These are phyloP conservation scores for Balanococcus diminutus DNA, from an alignment of 2,888 invertebrate species.

Conservation along the genomic window DNA sequence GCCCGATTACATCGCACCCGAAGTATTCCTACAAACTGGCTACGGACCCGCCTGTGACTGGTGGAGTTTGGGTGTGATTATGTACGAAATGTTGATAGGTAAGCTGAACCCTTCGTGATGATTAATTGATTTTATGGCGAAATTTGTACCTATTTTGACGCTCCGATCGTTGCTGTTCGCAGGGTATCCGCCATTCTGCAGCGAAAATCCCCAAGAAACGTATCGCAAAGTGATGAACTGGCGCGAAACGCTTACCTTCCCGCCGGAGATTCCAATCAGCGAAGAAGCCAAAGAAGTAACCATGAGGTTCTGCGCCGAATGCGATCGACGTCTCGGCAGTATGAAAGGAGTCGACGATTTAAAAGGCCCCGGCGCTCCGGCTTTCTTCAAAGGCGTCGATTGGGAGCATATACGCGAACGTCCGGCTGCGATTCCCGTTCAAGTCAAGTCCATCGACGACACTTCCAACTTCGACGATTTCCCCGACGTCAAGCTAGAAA, in stretches of 20 bases:
- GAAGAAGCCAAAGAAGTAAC: conserved; percentile 96
- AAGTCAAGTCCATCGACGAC: conserved; percentile 98
- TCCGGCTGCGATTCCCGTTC: conserved; percentile 96
- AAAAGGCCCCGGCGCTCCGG: conserved; percentile 71
- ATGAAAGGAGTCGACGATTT: conserved; percentile 93
- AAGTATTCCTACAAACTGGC: conserved; percentile 97
- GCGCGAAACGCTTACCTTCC: conserved; percentile 97
- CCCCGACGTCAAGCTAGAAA: conserved; percentile 97
- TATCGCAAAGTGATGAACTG: conserved; percentile 99
- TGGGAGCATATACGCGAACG: conserved; percentile 99
- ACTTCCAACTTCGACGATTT: conserved; percentile 99
- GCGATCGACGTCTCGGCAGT: conserved; percentile 79
- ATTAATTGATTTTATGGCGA: too few relatives aligned
- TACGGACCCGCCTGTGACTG: conserved; percentile 98
- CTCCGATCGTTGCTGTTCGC: neutral
- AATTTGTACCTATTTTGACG: neutral
- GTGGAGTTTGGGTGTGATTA: conserved; percentile 99
- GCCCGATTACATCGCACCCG: conserved; percentile 99
- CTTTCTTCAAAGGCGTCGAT: conserved; percentile 96
- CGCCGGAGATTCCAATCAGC: conserved; percentile 98
- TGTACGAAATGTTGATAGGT: conserved; percentile 99
- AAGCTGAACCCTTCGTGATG: too few relatives aligned
- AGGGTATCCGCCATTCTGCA: conserved; percentile 99
- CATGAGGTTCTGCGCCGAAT: conserved; percentile 94
- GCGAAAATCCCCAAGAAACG: conserved; percentile 96